A percentile compares a stretch with the other conserved stretches of the same genome.
Evolutionary conservation across 1,140 invertebrate genomes (phyloP).

Genomic region (Orchesella cincta): DNA sequence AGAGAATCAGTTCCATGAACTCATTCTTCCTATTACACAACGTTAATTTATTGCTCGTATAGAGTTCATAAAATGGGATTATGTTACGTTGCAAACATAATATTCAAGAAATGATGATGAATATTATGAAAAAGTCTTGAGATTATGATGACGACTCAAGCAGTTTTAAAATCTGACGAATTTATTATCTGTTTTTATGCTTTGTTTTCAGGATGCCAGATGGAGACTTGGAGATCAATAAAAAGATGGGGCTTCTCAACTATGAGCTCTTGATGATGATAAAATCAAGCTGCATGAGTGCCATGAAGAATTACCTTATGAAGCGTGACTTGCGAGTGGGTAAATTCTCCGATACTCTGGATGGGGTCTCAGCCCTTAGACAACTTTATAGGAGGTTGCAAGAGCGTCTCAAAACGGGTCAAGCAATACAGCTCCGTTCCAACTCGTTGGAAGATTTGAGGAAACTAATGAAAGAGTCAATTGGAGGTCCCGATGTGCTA

Average conservation of each 20-base stretch:
- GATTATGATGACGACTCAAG: neutral
- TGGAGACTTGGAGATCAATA: slow-evolving; percentile 41
- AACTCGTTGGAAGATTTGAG: neutral
- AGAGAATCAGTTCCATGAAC: neutral
- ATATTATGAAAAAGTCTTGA: slow-evolving; percentile 2
- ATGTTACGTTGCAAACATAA: no score
- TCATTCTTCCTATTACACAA: neutral
- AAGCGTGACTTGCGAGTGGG: slow-evolving; percentile 44
- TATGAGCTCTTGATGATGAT: slow-evolving; percentile 42
- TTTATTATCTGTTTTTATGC: slow-evolving; percentile 5
- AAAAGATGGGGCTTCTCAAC: slow-evolving; percentile 33
- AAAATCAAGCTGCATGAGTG: slow-evolving; percentile 37
- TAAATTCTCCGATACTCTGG: slow-evolving; percentile 37
- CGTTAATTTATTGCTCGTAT: no score
- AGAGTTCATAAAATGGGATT: no score
- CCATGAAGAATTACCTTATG: slow-evolving; percentile 44
- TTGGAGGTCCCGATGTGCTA: neutral
- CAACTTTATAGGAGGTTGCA: slow-evolving; percentile 39
- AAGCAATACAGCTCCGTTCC: slow-evolving; percentile 31
- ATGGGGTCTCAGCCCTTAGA: slow-evolving; percentile 35
- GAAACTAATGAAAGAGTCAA: neutral
- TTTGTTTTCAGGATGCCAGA: slow-evolving; percentile 44
- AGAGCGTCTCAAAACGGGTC: slow-evolving; percentile 31
- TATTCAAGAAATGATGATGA: neutral
- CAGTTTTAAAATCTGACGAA: neutral